Evolutionary conservation across 2,888 invertebrate genomes (phyloP), one percentile per base, ranked within the genome.

Genomic region (Choreutis nemorana): DNA sequence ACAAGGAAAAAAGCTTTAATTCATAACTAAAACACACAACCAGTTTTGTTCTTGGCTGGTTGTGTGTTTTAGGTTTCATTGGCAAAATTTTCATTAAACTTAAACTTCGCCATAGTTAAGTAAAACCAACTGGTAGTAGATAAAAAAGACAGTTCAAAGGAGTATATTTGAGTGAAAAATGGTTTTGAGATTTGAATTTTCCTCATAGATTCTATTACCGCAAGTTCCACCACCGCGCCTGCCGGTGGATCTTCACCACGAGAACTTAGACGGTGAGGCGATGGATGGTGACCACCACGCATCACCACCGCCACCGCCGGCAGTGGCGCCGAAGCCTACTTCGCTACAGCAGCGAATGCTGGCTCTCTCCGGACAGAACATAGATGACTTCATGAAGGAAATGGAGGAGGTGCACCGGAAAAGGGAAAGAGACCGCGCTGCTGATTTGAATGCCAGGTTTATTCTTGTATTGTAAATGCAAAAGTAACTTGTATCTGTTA

Each of bases 371-470:
- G 93, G 94, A 1, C 94, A 95, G 68, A 93, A 94, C 50, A 90
- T 94, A 11, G 94, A 94, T 46, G 90, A 91, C 38, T 94, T 94
- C 46, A 93, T 94, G 91, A 89, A 91, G 52, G 94, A 94, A 79
- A 92, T 91, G 91, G 92, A 92, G 66, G 89, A 87, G 36, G 91
- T 89, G 0, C 90, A 90, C 42, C 86, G 86, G 50, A 90, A 89
- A 56, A 82, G 87, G 36, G 90, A 86, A 50, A 68, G 82, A n/a
- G 87, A 87, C 44, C 68, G 85, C 41, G 82, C 83, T 1, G 82
- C 83, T 10, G 85, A 85, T 50, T 67, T 85, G 27, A 83, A 65
- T 46, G 81, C 83, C 1, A 72, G 85, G 55, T 68, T 38, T 25
- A 35, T 29, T 6, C 18, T 18, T 18, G 8, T 5, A 18, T 18